Evolutionary conservation across 1,140 invertebrate species (phyloP).

Genomic region (Zelostemma sp.): DNA sequence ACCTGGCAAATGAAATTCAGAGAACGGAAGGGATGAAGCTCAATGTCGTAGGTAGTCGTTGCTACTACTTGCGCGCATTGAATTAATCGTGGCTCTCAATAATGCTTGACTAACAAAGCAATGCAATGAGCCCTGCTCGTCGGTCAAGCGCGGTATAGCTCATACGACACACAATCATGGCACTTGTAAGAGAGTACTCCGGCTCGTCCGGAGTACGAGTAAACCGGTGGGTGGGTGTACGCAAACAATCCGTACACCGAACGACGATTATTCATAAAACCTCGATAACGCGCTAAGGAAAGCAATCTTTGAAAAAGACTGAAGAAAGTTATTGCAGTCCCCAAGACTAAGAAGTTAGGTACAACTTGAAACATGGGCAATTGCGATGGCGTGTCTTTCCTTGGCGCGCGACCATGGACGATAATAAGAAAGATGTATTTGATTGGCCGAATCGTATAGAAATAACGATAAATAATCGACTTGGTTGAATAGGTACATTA

Average conservation of each 20-base stretch:
- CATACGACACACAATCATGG: constrained; percentile 40
- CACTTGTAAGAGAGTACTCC: constrained; percentile 30
- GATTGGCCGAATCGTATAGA: constrained; percentile 25
- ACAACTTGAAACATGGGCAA: too few species aligned
- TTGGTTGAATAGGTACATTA: constrained; percentile 33
- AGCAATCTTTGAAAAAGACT: background rate
- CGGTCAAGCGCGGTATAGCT: constrained; percentile 14
- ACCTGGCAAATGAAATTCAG: background rate
- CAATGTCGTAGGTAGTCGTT: constrained; percentile 36
- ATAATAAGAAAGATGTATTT: background rate
- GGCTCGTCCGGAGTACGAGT: background rate
- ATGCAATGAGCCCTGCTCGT: constrained; percentile 23
- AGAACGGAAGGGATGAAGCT: constrained; percentile 17
- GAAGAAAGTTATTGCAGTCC: too few species aligned
- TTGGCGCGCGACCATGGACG: too few species aligned
- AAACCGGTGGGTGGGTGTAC: background rate
- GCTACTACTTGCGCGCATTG: too few species aligned
- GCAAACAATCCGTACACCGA: background rate
- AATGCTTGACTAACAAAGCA: constrained; percentile 10
- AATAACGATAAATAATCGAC: constrained; percentile 36
- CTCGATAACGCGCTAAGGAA: background rate
- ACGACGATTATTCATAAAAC: background rate
- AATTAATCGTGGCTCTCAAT: constrained; percentile 7
- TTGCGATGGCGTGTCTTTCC: too few species aligned
- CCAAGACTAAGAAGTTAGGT: too few species aligned